phyloP scores from a whole-genome alignment of 2,797 vertebrate species.

The Rhinichthys osculus region DNA sequence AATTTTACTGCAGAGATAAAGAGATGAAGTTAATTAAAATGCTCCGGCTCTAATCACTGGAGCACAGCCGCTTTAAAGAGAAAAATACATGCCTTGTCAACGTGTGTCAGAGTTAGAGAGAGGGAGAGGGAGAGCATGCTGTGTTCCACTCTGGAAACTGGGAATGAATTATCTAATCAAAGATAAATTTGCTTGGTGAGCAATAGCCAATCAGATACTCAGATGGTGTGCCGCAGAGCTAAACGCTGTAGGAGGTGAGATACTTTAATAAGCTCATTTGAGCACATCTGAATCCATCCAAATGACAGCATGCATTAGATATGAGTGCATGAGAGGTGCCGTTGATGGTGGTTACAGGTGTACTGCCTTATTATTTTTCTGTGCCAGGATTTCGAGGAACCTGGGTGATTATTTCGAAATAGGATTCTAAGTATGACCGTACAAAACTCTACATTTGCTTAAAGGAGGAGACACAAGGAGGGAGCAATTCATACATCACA shows the following conservation, averaged over 20 bases:
- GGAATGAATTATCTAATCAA: conserved; percentile 63
- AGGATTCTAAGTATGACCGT: neutral
- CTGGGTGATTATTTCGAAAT: neutral
- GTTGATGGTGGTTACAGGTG: conserved; percentile 44
- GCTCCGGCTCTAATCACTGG: conserved; percentile 56
- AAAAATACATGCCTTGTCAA: conserved; percentile 56
- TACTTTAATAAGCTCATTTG: conserved; percentile 60
- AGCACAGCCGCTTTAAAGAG: conserved; percentile 55
- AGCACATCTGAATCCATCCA: conserved; percentile 54
- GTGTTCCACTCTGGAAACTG: conserved; percentile 53
- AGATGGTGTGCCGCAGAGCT: conserved; percentile 41
- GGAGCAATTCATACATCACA: neutral
- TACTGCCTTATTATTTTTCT: conserved; percentile 29
- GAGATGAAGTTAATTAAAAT: conserved; percentile 61
- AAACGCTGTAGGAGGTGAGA: conserved; percentile 47
- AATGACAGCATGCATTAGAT: conserved; percentile 48
- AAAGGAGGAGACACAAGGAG: neutral
- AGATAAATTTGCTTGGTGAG: conserved; percentile 59
- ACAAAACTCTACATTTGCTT: neutral
- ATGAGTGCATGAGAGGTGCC: conserved; percentile 34
- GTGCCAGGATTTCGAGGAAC: neutral
- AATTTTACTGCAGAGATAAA: conserved; percentile 56
- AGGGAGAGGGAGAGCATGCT: conserved; percentile 48
- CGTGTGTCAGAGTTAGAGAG: conserved; percentile 38
- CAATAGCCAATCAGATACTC: conserved; percentile 59